Base-by-base conservation (phyloP, 2,888 invertebrate genomes). In the Chalcosyrphus nemorum region DNA sequence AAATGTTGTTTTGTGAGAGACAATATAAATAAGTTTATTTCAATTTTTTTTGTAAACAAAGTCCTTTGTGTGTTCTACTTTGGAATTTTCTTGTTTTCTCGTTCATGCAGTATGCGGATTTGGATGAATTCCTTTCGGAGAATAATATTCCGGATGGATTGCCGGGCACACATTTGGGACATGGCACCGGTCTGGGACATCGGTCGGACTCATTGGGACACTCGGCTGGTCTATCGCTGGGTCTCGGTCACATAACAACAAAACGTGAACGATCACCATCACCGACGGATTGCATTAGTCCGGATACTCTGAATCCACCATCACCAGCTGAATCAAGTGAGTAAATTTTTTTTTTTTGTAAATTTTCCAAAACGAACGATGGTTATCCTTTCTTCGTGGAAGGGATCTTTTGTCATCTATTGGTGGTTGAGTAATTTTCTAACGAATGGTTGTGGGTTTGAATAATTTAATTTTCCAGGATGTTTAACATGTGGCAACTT, bases 121-220 rank as follows among this genome's bases (percentile, higher is more conserved):
- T 98, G 93, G 98, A 98, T 93, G 98, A 98, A 93, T 98, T 98
- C 93, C 94, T 98, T 90, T 97, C 96, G 90, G 98, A 98, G 93
- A 98, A 98, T 92, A 97, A 97, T 89, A 97, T 97, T 92, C 97
- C 97, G 87, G 97, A 97, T 91, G 94, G 95, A 86, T 93, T 94
- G 88, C 93, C 94, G 63, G 93, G 93, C 85, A 93, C 92, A 91
- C 94, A 93, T 87, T 91, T 92, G 89, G 92, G 92, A 70, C 92
- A 92, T 88, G 89, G 91, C 65, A 88, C 91, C 77, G 90, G 92
- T 71, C 88, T 92, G 86, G 91, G 91, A 38, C 91, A 92, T 88
- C 91, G 92, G 77, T 91, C 92, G 86, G 92, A 92, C 87, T 91
- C 92, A 63, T 87, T 92, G 87, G 91, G 93, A 89, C 93, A 93